Evolutionary conservation across 2,888 invertebrate genomes (phyloP), one percentile per base, ranked within the genome.

Genomic region (Rhaphigaster nebulosa): DNA sequence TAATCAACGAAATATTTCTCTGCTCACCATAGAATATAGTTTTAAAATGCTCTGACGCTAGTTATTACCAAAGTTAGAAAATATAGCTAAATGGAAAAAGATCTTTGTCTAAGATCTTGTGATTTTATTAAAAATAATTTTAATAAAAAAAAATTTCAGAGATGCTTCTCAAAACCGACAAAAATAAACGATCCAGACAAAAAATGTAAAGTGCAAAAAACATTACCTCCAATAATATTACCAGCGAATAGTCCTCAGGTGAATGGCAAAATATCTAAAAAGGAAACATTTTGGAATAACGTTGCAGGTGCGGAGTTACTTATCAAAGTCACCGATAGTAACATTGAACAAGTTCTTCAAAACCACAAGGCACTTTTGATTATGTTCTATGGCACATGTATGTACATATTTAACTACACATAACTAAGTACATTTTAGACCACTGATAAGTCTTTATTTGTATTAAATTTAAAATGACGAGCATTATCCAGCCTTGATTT

Each of bases 381-480:
- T 13, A 76, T 89, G 70, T 89, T 89, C 26, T 89, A 89, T 76
- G 89, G 89, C 29, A 76, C 89, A 45, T 89, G 89, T 89, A 80
- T 52, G 89, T 89, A n/a, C n/a, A n/a, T n/a, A 89, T 89, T 29
- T 56, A 10, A 52, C 8, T 56, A 8, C 26, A 54, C 20, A 56
- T 38, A 56, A 15, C 8, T 54, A 12, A 23, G 12, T 54, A 52
- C 15, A n/a, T 54, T 50, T n/a, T n/a, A 38, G 34, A 52, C 29
- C 29, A 65, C 26, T 56, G 5, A 65, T 65, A 29, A 65, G 29
- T 29, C 29, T 6, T 29, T 65, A 29, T n/a, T 10, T 65, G n/a
- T 13, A 65, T 15, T 65, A 65, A 65, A 26, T 26, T 26, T 56
- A 56, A 56, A 56, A 56, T 26, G 6, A 8, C n/a, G 4, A 10